Conservation (phyloP, 2,797 vertebrate species). For the Chromobotia macracanthus region DNA sequence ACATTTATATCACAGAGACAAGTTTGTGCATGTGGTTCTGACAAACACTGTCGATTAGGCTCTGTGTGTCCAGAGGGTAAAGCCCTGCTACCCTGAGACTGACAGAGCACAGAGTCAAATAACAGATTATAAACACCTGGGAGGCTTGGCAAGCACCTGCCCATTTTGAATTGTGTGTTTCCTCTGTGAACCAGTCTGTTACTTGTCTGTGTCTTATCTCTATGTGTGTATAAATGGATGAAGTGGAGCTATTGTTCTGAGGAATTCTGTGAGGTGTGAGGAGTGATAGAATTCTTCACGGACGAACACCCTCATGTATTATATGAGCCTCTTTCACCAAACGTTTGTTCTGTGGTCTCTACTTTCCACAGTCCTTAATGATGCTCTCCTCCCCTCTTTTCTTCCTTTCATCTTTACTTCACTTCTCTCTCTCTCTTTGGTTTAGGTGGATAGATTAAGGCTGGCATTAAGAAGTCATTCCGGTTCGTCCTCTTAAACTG, state of each 20-base stretch:
- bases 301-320: slow-evolving; percentile 74
- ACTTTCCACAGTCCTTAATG: slow-evolving; percentile 66
- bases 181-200: not conserved
- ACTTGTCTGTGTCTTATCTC: not conserved
- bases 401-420: slow-evolving; percentile 27
- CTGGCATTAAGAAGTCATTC: slow-evolving; percentile 28
- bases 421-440: slow-evolving; percentile 5
- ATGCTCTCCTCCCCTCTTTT: slow-evolving; percentile 40
- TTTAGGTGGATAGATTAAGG: slow-evolving; percentile 37
- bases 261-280: slow-evolving; percentile 51
- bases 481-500: slow-evolving; percentile 20
- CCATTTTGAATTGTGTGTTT: not conserved
- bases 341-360: slow-evolving; percentile 69
- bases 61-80: not conserved
- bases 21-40: not conserved
- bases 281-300: slow-evolving; percentile 82
- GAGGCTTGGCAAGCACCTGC: not conserved
- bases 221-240: not conserved
- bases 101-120: not conserved
- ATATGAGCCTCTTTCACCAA: slow-evolving; percentile 77
- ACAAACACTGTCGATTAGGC: not conserved
- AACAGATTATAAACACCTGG: not conserved
- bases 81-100: not conserved
- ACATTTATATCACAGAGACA: no score
- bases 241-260: slow-evolving; percentile 12